Conservation (phyloP, 2,888 invertebrate genomes). For the Meandrusa payeni region DNA sequence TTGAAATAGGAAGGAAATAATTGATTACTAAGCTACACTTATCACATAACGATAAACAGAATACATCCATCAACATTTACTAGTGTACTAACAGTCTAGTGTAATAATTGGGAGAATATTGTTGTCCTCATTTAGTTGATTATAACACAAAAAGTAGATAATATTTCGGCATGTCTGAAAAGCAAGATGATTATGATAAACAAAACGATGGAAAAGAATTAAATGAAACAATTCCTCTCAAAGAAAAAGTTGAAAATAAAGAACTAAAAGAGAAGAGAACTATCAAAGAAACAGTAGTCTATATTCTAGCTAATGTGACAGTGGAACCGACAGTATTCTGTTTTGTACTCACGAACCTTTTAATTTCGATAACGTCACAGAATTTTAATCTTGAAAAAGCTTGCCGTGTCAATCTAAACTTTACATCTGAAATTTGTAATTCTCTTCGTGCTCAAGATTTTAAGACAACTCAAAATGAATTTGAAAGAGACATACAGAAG, state of each 20-base stretch:
- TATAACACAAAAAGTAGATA: neutral
- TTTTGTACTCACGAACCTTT: constrained; percentile 43
- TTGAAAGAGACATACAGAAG: constrained; percentile 83
- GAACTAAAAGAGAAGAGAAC: constrained; percentile 29
- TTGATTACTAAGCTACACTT: constrained; percentile 2
- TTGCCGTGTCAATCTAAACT: constrained; percentile 89
- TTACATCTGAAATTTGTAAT: constrained; percentile 85
- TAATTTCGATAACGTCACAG: constrained; percentile 86
- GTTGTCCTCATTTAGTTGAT: too few relatives aligned
- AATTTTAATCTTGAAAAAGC: constrained; percentile 92
- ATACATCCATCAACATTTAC: too few relatives aligned
- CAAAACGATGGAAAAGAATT: constrained; percentile 30
- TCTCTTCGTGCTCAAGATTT: constrained; percentile 85
- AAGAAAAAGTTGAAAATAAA: constrained; percentile 26
- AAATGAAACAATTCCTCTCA: constrained; percentile 41
- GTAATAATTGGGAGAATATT: neutral
- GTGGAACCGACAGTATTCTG: constrained; percentile 56
- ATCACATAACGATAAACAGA: constrained; percentile 7
- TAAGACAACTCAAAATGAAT: constrained; percentile 63
- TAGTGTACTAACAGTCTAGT: neutral
- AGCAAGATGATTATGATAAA: constrained; percentile 15
- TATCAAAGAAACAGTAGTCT: constrained; percentile 36
- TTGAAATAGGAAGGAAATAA: too few relatives aligned
- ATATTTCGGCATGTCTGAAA: constrained; percentile 3
- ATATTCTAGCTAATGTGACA: constrained; percentile 46